Evolutionary conservation across 53 echinoderm and acorn worm genomes (phyloP).

Genomic region (Patiria pectinifera): DNA sequence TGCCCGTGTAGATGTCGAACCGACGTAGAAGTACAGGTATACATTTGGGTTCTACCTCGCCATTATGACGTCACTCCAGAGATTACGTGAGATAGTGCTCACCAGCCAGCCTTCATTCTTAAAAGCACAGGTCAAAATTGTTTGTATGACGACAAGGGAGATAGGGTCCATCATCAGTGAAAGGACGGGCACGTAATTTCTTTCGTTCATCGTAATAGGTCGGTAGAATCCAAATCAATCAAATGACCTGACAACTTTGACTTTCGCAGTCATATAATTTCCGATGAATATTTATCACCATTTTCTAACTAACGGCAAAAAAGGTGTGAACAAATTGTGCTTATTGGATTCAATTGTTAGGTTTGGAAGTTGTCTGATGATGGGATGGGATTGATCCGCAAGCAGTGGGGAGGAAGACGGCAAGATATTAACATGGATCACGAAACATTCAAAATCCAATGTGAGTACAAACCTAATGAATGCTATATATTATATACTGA

Average conservation of each 20-base stretch:
- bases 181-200: no score
- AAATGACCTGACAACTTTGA: no score
- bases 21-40: conserved; percentile 58
- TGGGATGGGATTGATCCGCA: conserved; percentile 50
- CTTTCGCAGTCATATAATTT: no score
- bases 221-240: no score
- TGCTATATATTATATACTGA: background rate
- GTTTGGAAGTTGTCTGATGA: conserved; percentile 29
- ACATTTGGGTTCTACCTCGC: background rate
- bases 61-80: no score
- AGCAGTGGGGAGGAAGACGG: conserved; percentile 74
- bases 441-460: conserved; percentile 69
- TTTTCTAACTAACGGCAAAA: background rate
- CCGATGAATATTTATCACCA: background rate
- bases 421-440: conserved; percentile 75
- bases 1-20: conserved; percentile 70
- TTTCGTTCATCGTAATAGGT: no score
- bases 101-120: no score
- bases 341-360: conserved; percentile 12
- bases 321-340: no score
- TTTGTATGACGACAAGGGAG: no score
- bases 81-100: no score
- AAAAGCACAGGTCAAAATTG: no score
- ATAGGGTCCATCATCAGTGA: no score
- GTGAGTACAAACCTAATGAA: conserved; percentile 24